Percentiles rank a stretch among this genome's conserved stretches.
Conservation (phyloP, 2,797 vertebrate genomes). For the Moxostoma hubbsi region DNA sequence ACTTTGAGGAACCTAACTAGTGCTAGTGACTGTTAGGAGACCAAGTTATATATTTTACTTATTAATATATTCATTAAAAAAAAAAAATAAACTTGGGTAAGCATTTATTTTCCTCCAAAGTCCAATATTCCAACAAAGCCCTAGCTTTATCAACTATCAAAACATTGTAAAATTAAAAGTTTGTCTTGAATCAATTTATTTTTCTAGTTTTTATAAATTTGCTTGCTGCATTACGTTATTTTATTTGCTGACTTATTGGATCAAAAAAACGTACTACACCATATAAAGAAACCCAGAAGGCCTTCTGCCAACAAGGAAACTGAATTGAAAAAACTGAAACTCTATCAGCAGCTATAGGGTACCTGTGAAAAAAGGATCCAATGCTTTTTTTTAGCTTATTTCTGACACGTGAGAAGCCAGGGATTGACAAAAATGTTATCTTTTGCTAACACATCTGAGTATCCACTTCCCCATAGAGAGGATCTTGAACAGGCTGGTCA, state of each 20-base stretch:
- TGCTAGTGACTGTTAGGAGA: no score
- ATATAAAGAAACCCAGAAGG: background rate
- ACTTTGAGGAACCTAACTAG: no score
- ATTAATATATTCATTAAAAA: no score
- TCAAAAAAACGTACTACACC: background rate
- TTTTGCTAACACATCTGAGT: background rate
- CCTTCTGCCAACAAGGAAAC: background rate
- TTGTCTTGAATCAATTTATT: background rate
- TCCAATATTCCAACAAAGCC: background rate
- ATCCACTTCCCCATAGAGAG: conserved; percentile 35
- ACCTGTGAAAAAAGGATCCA: conserved; percentile 25
- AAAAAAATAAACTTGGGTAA: no score
- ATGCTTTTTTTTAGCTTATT: conserved; percentile 27
- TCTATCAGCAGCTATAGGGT: background rate
- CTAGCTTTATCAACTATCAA: background rate
- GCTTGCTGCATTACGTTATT: background rate
- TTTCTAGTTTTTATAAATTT: background rate
- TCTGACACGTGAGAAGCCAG: conserved; percentile 19
- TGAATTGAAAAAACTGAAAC: conserved; percentile 7
- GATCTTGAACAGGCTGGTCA: background rate
- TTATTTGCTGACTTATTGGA: background rate
- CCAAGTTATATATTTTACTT: no score
- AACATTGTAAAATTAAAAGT: background rate
- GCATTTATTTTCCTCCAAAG: no score
- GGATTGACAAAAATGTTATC: conserved; percentile 25